Percentiles rank a stretch among this genome's conserved stretches.
phyloP scores from a whole-genome alignment of 1,140 invertebrate genomes.

The Antheraea mylitta region DNA sequence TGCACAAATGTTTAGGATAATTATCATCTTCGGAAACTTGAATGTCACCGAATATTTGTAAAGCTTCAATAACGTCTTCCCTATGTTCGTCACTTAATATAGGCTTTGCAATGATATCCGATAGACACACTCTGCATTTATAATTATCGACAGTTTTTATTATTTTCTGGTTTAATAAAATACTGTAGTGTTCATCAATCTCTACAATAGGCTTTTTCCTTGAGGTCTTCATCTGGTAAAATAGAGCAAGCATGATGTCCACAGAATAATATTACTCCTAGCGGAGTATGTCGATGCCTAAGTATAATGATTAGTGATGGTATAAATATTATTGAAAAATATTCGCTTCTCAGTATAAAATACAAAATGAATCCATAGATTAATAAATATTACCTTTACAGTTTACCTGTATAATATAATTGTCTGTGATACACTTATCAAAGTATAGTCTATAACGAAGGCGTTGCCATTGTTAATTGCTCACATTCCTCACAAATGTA shows the following conservation, averaged over 20 bases:
- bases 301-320: too few relatives aligned
- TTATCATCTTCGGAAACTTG: conserved; percentile 38
- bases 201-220: not conserved
- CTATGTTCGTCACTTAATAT: not conserved
- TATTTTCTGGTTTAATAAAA: not conserved
- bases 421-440: too few relatives aligned
- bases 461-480: too few relatives aligned
- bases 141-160: conserved; percentile 3
- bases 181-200: conserved; percentile 1
- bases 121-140: conserved; percentile 13
- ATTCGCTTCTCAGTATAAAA: too few relatives aligned
- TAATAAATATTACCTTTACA: too few relatives aligned
- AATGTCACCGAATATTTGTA: conserved; percentile 40
- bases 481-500: too few relatives aligned
- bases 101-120: too few relatives aligned
- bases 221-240: conserved; percentile 8
- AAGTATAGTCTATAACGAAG: too few relatives aligned
- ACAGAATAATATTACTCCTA: not conserved
- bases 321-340: too few relatives aligned
- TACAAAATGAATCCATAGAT: too few relatives aligned
- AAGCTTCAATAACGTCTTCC: not conserved
- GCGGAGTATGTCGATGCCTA: not conserved
- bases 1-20: conserved; percentile 45
- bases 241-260: conserved; percentile 6
- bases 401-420: too few relatives aligned